Evolutionary conservation across 1,140 invertebrate genomes (phyloP).

Genomic region (roundworm (Caenorhabditis elegans)): WBcel235 BX284604.4:8982001-8982500

Average conservation of each 20-base stretch:
- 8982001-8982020: conserved; percentile 60
- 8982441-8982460: background rate
- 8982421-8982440: background rate
- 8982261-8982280: conserved; percentile 9
- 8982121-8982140: background rate
- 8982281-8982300: background rate
- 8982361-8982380: conserved; percentile 82
- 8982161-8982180: conserved; percentile 80
- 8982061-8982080: background rate
- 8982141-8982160: conserved; percentile 66
- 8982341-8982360: conserved; percentile 70
- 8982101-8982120: too few relatives aligned
- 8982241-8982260: conserved; percentile 51
- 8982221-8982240: conserved; percentile 65
- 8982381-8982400: conserved; percentile 78
- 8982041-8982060: conserved; percentile 39
- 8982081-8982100: too few relatives aligned
- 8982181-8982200: conserved; percentile 83
- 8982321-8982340: conserved; percentile 3
- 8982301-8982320: background rate
- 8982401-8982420: too few relatives aligned
- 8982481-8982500: too few relatives aligned
- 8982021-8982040: conserved; percentile 59
- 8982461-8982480: too few relatives aligned
- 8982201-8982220: conserved; percentile 82